phyloP scores from a whole-genome alignment of 2,888 invertebrate genomes.

The Smittia sp. region DNA sequence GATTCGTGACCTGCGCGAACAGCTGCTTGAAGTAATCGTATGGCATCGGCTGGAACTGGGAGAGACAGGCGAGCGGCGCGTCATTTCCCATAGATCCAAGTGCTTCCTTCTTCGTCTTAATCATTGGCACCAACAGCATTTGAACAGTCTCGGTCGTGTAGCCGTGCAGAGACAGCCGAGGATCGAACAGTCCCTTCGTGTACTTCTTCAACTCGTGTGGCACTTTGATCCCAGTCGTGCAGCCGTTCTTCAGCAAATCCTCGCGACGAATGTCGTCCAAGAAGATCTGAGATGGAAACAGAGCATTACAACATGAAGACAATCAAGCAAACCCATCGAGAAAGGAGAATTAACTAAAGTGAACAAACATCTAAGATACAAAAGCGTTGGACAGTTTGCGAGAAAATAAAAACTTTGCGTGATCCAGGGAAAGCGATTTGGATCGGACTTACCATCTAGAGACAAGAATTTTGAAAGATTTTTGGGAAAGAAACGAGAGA shows the following conservation, averaged over 20 bases:
- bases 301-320: too few relatives aligned
- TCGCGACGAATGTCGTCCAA: conserved; percentile 74
- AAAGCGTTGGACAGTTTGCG: too few relatives aligned
- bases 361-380: too few relatives aligned
- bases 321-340: too few relatives aligned
- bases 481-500: conserved; percentile 9
- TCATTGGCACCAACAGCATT: conserved; percentile 93
- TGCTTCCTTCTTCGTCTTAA: conserved; percentile 93
- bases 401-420: not conserved
- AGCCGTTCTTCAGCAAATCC: conserved; percentile 52
- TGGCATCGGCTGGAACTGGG: conserved; percentile 88
- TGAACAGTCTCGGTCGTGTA: conserved; percentile 95
- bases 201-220: conserved; percentile 48
- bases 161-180: conserved; percentile 83
- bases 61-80: conserved; percentile 94
- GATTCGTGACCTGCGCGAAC: conserved; percentile 99
- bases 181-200: conserved; percentile 66
- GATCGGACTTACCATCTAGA: conserved; percentile 16
- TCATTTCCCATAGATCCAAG: conserved; percentile 99
- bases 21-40: conserved; percentile 99
- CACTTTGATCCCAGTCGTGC: conserved; percentile 48
- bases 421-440: not conserved
- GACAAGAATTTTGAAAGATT: conserved; percentile 4
- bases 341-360: too few relatives aligned
- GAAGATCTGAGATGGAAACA: conserved; percentile 61